Base-by-base conservation (phyloP, 2,113 vertebrate genomes). In the Dendropsophus ebraccatus region DNA sequence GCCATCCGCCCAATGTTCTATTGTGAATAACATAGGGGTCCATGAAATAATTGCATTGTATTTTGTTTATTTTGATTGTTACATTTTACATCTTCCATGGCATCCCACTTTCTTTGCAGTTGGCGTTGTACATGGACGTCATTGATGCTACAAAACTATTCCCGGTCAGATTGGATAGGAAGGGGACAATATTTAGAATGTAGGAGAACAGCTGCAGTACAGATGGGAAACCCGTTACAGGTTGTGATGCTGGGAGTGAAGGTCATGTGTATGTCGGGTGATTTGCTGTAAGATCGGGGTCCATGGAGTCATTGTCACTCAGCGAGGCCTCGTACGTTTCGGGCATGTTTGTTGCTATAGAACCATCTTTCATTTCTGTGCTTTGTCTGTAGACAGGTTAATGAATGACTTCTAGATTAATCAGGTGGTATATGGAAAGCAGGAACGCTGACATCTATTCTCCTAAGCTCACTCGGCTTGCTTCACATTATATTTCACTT, bases 401-500 rank as follows among this genome's bases (percentile, higher is more conserved):
- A 79, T 79, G 28, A 56, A 79, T 79, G 76, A 58, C 52, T 54
- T 79, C 32, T 79, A 58, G 30, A 79, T 79, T 79, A 35, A 79
- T 79, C 52, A 11, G 32, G 76, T 56, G 76, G 50, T 79, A 79
- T 79, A 79, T 79, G 50, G 76, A 79, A 79, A 79, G n/a, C 52
- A 56, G 76, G 76, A 79, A 79, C n/a, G 52, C 76, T 32, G 76
- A 79, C 52, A 79, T 58, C 58, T 54, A 56, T 79, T 79, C 30
- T 79, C 76, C 58, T 79, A 58, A 79, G 50, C 76, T 79, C 50
- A 13, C 13, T 56, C 52, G 76, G 52, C 52, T 56, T 79, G 76
- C 76, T 79, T 79, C 37, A 79, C 76, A 79, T 79, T 79, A 79
- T 23, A 35, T 56, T 79, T 79, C 52, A 79, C 32, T 58, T 79